Conservation (phyloP, 2,113 vertebrate genomes). For the Centrocercus urophasianus region DNA sequence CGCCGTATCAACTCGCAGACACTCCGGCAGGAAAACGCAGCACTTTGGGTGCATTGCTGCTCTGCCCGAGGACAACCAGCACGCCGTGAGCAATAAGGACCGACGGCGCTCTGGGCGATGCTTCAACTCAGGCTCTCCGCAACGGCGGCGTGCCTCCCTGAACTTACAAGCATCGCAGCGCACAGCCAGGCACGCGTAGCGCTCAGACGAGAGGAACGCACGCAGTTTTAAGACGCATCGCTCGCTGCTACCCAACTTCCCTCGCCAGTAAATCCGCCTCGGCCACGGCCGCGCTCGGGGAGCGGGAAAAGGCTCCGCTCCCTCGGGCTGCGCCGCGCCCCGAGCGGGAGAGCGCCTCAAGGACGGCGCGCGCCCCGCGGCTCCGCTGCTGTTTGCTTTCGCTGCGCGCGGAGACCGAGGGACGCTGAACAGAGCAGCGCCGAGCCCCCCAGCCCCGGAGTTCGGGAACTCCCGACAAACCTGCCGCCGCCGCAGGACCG, state of each 20-base stretch:
- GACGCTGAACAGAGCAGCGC: background rate
- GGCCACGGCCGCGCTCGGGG: no score
- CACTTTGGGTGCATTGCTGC: background rate
- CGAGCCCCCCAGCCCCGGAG: background rate
- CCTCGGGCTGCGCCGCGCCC: fast-evolving
- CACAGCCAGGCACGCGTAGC: background rate
- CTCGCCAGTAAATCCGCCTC: no score
- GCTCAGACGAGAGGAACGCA: background rate
- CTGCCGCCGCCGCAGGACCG: background rate
- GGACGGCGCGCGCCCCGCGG: fast-evolving
- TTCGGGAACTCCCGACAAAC: background rate
- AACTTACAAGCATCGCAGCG: background rate
- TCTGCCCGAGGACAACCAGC: constrained; percentile 11
- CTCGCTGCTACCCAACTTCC: background rate
- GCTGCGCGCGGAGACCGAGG: fast-evolving
- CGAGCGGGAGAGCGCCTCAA: fast-evolving
- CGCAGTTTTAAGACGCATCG: background rate
- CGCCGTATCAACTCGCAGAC: constrained; percentile 1
- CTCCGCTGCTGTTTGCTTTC: fast-evolving
- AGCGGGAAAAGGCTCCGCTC: fast-evolving
- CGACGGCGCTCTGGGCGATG: background rate
- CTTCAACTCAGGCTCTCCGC: background rate
- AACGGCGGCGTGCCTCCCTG: background rate
- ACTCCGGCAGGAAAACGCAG: background rate
- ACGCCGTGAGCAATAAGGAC: background rate